Evolutionary conservation across 2,113 vertebrate species (phyloP).

Genomic region (Artemisiospiza belli): DNA sequence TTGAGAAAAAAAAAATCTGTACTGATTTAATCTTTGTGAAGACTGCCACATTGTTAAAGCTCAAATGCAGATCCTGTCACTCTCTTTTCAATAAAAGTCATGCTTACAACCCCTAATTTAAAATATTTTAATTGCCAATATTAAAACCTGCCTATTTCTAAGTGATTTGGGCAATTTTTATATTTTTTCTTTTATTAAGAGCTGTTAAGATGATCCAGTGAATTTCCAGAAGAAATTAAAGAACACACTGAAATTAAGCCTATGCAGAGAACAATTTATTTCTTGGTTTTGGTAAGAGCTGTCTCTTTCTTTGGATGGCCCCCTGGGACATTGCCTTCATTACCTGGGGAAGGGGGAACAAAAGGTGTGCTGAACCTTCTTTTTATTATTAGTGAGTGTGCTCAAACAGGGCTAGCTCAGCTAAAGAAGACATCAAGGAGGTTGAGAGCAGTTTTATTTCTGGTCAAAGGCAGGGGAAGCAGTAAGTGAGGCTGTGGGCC

Average conservation of each 20-base stretch:
- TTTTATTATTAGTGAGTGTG: neutral
- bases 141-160: neutral
- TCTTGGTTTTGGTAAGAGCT: neutral
- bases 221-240: neutral
- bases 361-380: neutral
- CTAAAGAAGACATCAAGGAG: neutral
- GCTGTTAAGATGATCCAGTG: neutral
- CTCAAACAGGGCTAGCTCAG: neutral
- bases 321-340: neutral
- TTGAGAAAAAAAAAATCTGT: neutral
- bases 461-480: neutral
- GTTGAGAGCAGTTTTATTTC: neutral
- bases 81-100: neutral
- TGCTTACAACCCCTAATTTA: neutral
- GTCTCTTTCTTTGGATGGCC: neutral
- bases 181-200: neutral
- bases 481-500: neutral
- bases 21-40: neutral
- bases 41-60: neutral
- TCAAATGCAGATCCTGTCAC: neutral
- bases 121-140: neutral
- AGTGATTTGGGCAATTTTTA: neutral
- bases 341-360: neutral
- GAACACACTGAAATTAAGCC: neutral
- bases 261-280: neutral